phyloP scores from a whole-genome alignment of 2,888 invertebrate species.

The Lithophane ornitopus region DNA sequence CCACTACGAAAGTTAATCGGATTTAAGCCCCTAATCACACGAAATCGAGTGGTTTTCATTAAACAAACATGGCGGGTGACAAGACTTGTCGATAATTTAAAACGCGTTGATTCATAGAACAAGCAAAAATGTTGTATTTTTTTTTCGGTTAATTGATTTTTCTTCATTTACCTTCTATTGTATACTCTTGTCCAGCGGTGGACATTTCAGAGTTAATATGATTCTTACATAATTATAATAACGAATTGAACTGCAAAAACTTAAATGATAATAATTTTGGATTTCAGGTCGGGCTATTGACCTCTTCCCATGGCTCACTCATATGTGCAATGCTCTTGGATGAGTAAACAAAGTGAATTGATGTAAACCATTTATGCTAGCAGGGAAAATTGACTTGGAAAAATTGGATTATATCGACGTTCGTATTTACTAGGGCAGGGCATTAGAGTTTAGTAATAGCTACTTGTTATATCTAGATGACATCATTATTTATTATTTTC shows the following conservation, averaged over 20 bases:
- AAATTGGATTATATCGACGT: constrained; percentile 35
- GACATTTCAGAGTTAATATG: neutral
- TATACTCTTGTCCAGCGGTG: neutral
- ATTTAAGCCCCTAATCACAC: constrained; percentile 59
- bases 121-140: neutral
- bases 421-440: constrained; percentile 13
- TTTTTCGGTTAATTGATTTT: neutral
- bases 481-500: constrained; percentile 4
- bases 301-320: neutral
- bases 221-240: too few species aligned
- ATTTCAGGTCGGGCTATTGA: neutral
- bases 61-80: constrained; percentile 43
- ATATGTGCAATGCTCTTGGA: constrained; percentile 18
- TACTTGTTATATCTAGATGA: constrained; percentile 6
- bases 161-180: neutral
- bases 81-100: constrained; percentile 7
- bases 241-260: neutral
- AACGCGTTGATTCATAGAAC: neutral
- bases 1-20: constrained; percentile 61
- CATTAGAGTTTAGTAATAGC: neutral
- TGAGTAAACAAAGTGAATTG: constrained; percentile 38
- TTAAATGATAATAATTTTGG: neutral
- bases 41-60: constrained; percentile 52
- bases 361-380: constrained; percentile 39
- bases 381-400: constrained; percentile 23